A percentile compares a stretch with the other conserved stretches of the same genome.
phyloP scores from a whole-genome alignment of 2,888 invertebrate genomes.

The Masnerella sp. region DNA sequence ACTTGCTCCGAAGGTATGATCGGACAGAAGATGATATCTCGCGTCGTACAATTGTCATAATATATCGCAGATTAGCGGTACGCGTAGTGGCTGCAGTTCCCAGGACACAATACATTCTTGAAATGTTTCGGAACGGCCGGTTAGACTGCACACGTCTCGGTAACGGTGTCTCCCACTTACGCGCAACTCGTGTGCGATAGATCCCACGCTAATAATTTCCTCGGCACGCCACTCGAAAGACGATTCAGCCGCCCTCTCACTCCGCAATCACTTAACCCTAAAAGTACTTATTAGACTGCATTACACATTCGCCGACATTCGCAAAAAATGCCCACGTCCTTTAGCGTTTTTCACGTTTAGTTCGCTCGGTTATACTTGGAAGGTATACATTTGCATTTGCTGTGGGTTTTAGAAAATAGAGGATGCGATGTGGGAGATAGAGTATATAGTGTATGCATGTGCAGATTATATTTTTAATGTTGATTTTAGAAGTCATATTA shows the following conservation, averaged over 20 bases:
- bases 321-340: constrained; percentile 8
- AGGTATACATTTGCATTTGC: no score
- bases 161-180: constrained; percentile 72
- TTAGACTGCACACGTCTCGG: constrained; percentile 63
- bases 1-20: constrained; percentile 16
- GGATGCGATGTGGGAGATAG: no score
- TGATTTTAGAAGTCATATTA: no score
- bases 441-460: no score
- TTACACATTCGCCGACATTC: constrained; percentile 18
- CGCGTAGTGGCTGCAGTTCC: constrained; percentile 64
- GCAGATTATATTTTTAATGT: no score
- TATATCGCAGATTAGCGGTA: constrained; percentile 63
- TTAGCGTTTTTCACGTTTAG: not conserved
- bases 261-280: constrained; percentile 44
- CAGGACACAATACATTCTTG: constrained; percentile 72
- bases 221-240: constrained; percentile 63
- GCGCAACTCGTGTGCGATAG: constrained; percentile 63
- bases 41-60: constrained; percentile 54
- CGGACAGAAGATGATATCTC: constrained; percentile 24
- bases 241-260: constrained; percentile 57
- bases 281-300: constrained; percentile 36
- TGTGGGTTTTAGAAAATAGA: no score
- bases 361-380: not conserved
- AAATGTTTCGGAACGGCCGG: constrained; percentile 69
- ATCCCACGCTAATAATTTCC: constrained; percentile 75